phyloP scores from a whole-genome alignment of 1,140 invertebrate species.

The Pseudomyrmex sp. region DNA sequence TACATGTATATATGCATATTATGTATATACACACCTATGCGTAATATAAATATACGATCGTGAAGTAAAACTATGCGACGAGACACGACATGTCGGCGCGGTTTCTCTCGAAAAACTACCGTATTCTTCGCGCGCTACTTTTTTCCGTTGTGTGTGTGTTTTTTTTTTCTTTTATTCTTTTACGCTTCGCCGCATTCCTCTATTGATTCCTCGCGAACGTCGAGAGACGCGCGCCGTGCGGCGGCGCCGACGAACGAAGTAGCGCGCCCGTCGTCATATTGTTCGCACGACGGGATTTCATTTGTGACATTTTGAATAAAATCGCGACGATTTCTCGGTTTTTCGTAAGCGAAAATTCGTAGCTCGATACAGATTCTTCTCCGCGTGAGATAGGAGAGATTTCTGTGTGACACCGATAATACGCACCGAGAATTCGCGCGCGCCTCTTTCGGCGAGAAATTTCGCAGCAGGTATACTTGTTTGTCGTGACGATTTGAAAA shows the following conservation, averaged over 20 bases:
- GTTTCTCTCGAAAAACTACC: slow-evolving; percentile 63
- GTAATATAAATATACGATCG: neutral
- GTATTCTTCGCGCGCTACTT: slow-evolving; percentile 52
- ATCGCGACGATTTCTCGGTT: neutral
- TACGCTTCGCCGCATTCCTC: slow-evolving; percentile 83
- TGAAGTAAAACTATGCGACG: neutral
- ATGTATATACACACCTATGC: neutral
- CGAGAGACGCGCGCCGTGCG: slow-evolving; percentile 59
- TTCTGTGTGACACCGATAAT: neutral
- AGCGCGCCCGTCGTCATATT: slow-evolving; percentile 21
- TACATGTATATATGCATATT: no score
- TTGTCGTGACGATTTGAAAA: neutral
- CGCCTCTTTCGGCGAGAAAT: neutral
- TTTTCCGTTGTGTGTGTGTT: no score
- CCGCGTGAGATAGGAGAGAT: neutral
- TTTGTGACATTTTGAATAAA: neutral
- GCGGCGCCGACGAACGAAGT: slow-evolving; percentile 43
- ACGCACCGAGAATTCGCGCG: neutral
- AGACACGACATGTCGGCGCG: slow-evolving; percentile 52
- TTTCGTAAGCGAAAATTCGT: neutral
- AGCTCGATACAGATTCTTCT: neutral
- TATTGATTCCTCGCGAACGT: slow-evolving; percentile 81
- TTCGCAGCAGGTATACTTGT: neutral
- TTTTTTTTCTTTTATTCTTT: slow-evolving; percentile 69
- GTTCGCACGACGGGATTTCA: neutral